Conservation (phyloP, 64 coral and sea anemone genomes). For the Exaiptasia diaphana region DNA sequence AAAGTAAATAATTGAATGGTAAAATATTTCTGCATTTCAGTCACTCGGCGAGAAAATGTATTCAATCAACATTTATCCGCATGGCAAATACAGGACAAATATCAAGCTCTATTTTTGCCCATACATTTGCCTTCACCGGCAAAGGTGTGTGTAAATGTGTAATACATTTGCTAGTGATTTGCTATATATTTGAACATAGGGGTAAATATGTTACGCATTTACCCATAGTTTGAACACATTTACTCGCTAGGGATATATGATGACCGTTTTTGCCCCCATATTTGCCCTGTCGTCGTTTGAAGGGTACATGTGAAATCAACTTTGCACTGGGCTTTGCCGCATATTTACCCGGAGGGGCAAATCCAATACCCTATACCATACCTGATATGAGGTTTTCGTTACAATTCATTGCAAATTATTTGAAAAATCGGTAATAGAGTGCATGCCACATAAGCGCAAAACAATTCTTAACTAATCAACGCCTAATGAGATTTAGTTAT, state of each 20-base stretch:
- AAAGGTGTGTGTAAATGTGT: not conserved
- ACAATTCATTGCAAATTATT: not conserved
- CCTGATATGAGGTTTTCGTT: not conserved
- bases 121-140: not conserved
- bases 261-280: not conserved
- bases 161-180: not conserved
- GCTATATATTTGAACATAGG: not conserved
- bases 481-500: too few species aligned
- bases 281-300: not conserved
- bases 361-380: not conserved
- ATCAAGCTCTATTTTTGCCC: not conserved
- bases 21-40: too few species aligned
- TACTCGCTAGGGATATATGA: not conserved
- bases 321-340: constrained; percentile 1
- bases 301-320: not conserved
- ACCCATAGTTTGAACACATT: not conserved
- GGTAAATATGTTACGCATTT: constrained; percentile 1
- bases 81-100: not conserved
- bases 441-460: too few species aligned
- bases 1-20: too few species aligned
- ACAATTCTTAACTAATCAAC: not conserved
- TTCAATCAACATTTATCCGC: not conserved
- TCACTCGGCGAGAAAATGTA: not conserved
- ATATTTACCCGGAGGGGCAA: not conserved
- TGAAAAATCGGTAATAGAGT: too few species aligned